Evolutionary conservation across 2,113 vertebrate species (phyloP).

Genomic region (Calyptommatus sinebrachiatus): DNA sequence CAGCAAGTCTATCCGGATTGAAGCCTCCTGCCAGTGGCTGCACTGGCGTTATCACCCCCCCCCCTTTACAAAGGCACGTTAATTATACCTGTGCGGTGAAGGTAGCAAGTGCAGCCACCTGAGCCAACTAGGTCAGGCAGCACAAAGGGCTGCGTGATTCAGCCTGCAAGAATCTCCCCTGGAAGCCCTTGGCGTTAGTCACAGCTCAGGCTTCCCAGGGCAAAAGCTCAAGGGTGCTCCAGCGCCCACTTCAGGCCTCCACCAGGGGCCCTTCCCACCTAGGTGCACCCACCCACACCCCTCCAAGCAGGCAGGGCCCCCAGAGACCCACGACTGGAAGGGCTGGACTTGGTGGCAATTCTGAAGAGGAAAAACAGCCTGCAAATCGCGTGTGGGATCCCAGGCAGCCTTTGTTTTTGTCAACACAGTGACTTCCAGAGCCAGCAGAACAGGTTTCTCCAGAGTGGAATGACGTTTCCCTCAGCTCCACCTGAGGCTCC

Average conservation of each 20-base stretch:
- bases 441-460: conserved; percentile 53
- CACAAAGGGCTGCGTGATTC: conserved; percentile 44
- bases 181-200: neutral
- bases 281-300: neutral
- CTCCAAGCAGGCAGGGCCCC: neutral
- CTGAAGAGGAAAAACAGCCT: too few species aligned
- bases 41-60: conserved; percentile 29
- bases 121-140: conserved; percentile 59
- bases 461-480: conserved; percentile 47
- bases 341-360: too few species aligned
- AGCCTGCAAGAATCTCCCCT: conserved; percentile 19
- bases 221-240: neutral
- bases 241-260: too few species aligned
- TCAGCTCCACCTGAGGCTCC: conserved; percentile 32
- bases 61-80: conserved; percentile 25
- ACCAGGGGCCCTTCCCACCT: neutral
- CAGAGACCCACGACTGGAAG: neutral
- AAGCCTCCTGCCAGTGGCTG: neutral
- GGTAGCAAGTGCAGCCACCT: conserved; percentile 38
- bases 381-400: neutral
- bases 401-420: conserved; percentile 33
- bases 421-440: conserved; percentile 47
- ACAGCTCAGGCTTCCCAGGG: neutral
- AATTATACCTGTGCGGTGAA: conserved; percentile 15
- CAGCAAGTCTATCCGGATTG: rapidly evolving